Evolutionary conservation across 2,888 invertebrate genomes (phyloP).

Genomic region (Hyposoter didymator): DNA sequence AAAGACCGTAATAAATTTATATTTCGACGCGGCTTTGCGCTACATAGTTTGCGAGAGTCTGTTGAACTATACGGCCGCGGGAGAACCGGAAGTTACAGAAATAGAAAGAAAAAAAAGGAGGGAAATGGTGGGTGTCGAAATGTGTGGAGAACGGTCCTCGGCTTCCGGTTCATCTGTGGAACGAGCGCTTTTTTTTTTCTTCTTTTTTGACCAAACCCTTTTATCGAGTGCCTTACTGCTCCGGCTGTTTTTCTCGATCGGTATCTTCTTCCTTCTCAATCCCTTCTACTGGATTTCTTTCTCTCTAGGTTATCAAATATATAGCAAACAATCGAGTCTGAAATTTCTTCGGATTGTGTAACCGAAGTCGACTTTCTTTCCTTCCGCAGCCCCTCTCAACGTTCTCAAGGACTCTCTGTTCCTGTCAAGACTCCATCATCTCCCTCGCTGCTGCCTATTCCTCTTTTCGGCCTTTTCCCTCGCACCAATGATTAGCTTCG

Average conservation of each 20-base stretch:
- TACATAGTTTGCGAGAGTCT: conserved; percentile 27
- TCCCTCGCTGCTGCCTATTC: background rate
- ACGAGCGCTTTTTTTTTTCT: conserved; percentile 23
- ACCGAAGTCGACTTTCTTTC: background rate
- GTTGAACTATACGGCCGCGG: conserved; percentile 23
- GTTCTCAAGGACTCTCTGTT: background rate
- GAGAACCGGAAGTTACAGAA: background rate
- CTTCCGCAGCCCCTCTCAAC: background rate
- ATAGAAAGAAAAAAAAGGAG: conserved; percentile 5
- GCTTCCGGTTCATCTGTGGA: conserved; percentile 52
- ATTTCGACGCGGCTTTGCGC: conserved; percentile 35
- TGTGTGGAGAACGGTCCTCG: conserved; percentile 46
- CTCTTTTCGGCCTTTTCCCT: background rate
- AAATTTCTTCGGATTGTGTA: conserved; percentile 1
- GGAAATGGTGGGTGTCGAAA: conserved; percentile 51
- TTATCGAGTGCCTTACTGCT: conserved; percentile 6
- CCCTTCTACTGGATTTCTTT: background rate
- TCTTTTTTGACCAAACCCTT: background rate
- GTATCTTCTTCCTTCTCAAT: conserved; percentile 16
- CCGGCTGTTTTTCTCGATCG: background rate
- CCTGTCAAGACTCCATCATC: background rate
- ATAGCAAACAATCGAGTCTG: background rate
- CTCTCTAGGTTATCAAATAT: background rate
- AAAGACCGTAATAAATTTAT: conserved; percentile 57
- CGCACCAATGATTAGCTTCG: background rate